Percentiles rank a stretch among this genome's conserved stretches.
Conservation (phyloP, 2,888 invertebrate genomes). For the Clunio marinus region DNA sequence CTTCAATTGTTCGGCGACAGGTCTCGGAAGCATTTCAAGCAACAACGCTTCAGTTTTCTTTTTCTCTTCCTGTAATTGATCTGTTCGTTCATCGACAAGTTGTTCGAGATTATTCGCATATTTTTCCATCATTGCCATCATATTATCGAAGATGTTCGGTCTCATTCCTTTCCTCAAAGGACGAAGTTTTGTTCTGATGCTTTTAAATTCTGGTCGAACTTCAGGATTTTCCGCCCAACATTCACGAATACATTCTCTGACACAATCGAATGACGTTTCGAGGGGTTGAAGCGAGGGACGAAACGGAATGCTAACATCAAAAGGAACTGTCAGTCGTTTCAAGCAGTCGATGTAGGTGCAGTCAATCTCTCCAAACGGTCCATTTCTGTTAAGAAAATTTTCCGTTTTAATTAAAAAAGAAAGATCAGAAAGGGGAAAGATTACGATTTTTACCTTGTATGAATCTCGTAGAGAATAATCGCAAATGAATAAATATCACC, state of each 20-base stretch:
- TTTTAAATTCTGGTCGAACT: conserved; percentile 78
- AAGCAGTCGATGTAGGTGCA: conserved; percentile 62
- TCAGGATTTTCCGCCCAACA: conserved; percentile 83
- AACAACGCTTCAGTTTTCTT: conserved; percentile 89
- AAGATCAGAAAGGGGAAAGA: not conserved
- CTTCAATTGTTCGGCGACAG: conserved; percentile 90
- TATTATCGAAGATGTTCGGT: conserved; percentile 94
- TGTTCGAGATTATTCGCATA: conserved; percentile 87
- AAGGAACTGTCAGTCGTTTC: conserved; percentile 49
- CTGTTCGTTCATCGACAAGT: conserved; percentile 88
- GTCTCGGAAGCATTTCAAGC: conserved; percentile 82
- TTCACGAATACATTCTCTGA: conserved; percentile 76
- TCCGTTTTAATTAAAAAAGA: too few species aligned
- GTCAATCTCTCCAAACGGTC: conserved; percentile 74
- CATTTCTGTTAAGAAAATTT: conserved; percentile 54
- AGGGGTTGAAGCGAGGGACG: conserved; percentile 76
- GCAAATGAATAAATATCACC: conserved; percentile 85
- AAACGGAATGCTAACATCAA: conserved; percentile 44
- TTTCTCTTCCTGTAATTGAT: conserved; percentile 90
- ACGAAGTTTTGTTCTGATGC: conserved; percentile 70
- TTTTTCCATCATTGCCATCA: conserved; percentile 98
- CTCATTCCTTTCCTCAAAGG: conserved; percentile 88
- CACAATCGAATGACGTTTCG: conserved; percentile 79
- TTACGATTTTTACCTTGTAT: conserved; percentile 53
- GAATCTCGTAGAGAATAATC: conserved; percentile 82